Evolutionary conservation across 53 echinoderm and acorn worm genomes (phyloP).

Genomic region (Hippasteria phrygiana): DNA sequence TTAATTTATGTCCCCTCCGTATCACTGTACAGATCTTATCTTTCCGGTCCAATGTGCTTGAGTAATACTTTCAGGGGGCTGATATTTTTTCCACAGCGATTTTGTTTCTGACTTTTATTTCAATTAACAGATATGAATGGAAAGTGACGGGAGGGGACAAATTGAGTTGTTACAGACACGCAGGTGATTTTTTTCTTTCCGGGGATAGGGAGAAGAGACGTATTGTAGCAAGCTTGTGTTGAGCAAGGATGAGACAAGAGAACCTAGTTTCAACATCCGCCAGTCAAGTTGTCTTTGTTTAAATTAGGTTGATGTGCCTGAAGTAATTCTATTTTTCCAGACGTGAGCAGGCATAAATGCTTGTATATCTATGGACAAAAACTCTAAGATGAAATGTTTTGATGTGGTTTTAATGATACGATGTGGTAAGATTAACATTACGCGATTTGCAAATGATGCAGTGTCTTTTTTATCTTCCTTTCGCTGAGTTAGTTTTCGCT

Average conservation of each 20-base stretch:
- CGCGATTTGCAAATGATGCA: no score
- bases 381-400: no score
- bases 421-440: no score
- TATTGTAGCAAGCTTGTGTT: neutral
- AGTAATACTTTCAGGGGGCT: constrained; percentile 56
- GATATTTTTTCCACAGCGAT: neutral
- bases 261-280: neutral
- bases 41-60: constrained; percentile 55
- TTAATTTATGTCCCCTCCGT: constrained; percentile 45
- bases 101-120: constrained; percentile 54
- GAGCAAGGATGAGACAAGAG: neutral
- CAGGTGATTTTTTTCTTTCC: constrained; percentile 52
- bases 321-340: neutral
- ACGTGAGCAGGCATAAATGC: no score
- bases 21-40: constrained; percentile 52
- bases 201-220: neutral
- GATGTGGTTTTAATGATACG: no score
- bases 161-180: constrained; percentile 60
- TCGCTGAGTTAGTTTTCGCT: no score
- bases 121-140: constrained; percentile 60
- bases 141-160: constrained; percentile 42
- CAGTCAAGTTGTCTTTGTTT: constrained; percentile 40
- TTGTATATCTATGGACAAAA: no score
- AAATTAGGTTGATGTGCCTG: constrained; percentile 52
- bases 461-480: no score